Evolutionary conservation across 2,113 vertebrate genomes (phyloP).

Genomic region (Puffinus mauretanicus): DNA sequence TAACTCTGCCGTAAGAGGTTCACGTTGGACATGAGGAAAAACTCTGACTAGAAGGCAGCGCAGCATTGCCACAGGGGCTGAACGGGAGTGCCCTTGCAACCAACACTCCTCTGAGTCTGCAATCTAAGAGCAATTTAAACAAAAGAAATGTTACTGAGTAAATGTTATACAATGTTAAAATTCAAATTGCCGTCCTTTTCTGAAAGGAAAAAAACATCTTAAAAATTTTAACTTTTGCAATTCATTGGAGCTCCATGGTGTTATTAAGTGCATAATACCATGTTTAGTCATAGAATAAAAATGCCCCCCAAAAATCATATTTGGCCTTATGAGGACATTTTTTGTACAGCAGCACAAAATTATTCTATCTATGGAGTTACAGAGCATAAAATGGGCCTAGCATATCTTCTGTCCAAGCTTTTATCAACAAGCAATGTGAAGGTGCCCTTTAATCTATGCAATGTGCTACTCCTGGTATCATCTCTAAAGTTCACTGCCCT

Average conservation of each 20-base stretch:
- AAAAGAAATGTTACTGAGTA: background rate
- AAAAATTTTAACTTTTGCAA: background rate
- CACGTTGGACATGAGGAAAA: background rate
- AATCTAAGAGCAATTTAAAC: background rate
- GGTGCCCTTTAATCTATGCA: background rate
- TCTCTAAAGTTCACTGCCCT: background rate
- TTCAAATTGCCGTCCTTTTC: background rate
- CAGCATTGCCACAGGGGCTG: background rate
- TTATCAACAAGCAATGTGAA: background rate
- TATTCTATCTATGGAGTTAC: background rate
- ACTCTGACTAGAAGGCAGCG: background rate
- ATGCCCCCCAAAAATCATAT: fast-evolving
- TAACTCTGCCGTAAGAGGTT: background rate
- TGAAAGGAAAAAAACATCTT: background rate
- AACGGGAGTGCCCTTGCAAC: background rate
- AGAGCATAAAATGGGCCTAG: background rate
- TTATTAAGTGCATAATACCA: background rate
- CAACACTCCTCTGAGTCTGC: no score
- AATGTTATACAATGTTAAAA: background rate
- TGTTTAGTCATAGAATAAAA: background rate
- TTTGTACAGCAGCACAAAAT: background rate
- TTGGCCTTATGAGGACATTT: background rate
- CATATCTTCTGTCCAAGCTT: background rate
- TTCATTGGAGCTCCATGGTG: background rate
- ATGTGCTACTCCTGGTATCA: background rate